phyloP scores from a whole-genome alignment of 1,140 invertebrate genomes.

The Heliconius nattereri region DNA sequence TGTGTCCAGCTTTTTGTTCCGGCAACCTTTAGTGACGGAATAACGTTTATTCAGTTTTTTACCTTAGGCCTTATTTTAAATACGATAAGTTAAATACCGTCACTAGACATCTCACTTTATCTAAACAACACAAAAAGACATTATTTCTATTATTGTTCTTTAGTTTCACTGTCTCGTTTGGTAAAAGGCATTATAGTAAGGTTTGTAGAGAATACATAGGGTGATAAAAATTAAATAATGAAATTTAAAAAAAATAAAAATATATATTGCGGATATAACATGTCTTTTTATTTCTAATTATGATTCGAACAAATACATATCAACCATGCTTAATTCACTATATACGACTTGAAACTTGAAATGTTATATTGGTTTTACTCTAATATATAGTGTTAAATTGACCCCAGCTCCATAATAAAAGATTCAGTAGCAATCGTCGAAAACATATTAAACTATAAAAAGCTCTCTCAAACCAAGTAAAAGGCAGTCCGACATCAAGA shows the following conservation, averaged over 20 bases:
- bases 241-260: no score
- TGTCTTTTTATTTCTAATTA: no score
- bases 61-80: no score
- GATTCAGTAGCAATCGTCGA: slow-evolving; percentile 13
- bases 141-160: no score
- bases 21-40: neutral
- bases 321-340: neutral
- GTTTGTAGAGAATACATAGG: no score
- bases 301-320: neutral
- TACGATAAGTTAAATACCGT: no score
- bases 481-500: slow-evolving; percentile 29
- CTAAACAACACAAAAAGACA: no score
- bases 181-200: no score
- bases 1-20: neutral
- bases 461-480: slow-evolving; percentile 20
- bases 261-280: no score
- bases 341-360: neutral
- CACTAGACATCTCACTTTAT: no score
- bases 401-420: slow-evolving; percentile 5
- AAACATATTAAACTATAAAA: slow-evolving; percentile 19
- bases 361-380: neutral
- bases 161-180: no score
- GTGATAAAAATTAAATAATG: no score
- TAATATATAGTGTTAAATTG: neutral
- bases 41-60: neutral